These are phyloP conservation scores for Hydroisotoma schaefferi DNA, from an alignment of 2,888 invertebrate genomes.

Conservation along the genomic window DNA sequence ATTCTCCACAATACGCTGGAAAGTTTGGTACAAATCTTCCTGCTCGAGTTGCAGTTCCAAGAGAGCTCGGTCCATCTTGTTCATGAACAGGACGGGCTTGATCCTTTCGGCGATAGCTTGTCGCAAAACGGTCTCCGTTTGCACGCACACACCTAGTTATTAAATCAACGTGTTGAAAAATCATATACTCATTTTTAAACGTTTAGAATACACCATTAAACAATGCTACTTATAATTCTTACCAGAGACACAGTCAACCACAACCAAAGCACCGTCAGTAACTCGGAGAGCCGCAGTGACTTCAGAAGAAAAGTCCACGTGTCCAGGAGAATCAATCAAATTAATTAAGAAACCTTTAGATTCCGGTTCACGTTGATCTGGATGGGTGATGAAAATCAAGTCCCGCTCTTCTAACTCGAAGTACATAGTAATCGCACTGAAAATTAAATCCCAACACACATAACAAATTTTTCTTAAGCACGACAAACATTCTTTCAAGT, in stretches of 20 bases:
- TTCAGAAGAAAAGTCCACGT: constrained; percentile 99
- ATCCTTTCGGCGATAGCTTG: constrained; percentile 99
- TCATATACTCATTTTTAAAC: neutral
- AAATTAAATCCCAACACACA: constrained; percentile 36
- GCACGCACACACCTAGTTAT: constrained; percentile 95
- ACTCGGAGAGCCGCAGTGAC: constrained; percentile 99
- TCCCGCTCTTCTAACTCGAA: constrained; percentile 96
- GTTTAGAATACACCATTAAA: neutral
- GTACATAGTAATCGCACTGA: constrained; percentile 97
- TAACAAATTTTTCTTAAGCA: neutral
- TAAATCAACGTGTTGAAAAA: neutral
- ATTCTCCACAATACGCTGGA: constrained; percentile 99
- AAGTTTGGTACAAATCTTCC: constrained; percentile 97
- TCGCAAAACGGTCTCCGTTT: constrained; percentile 98
- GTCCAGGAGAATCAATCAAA: constrained; percentile 98
- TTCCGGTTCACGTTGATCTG: constrained; percentile 84
- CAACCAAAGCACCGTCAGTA: constrained; percentile 98
- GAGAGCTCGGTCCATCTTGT: constrained; percentile 99
- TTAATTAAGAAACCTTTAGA: constrained; percentile 98
- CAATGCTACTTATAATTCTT: constrained; percentile 50
- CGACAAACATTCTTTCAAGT: neutral
- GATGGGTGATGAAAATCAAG: constrained; percentile 84
- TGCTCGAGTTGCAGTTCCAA: constrained; percentile 93
- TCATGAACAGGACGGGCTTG: constrained; percentile 99
- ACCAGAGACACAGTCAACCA: constrained; percentile 99